Base-by-base conservation (phyloP, 2,888 invertebrate genomes). In the Trisateles emortualis region DNA sequence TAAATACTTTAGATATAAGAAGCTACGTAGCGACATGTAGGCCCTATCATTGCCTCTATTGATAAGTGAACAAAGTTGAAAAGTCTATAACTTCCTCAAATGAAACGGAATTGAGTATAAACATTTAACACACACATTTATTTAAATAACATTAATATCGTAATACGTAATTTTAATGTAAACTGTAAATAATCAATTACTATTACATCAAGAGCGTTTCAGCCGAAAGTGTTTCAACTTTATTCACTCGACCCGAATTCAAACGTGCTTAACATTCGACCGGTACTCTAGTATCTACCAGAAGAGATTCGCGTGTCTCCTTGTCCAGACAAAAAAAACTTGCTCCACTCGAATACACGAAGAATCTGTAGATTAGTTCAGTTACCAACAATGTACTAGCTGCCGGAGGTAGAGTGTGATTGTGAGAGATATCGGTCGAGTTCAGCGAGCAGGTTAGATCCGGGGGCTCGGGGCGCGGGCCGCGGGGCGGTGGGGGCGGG, bases 1-100 rank as follows among this genome's bases (percentile, higher is more conserved):
- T 26, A 9, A 44, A 35, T 14, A 1, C 9, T 29, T 9, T 17
- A 33, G 5, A n/a, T 51, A 40, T 41, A 26, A 53, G 68, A 68
- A 73, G 68, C 72, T 71, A 72, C 74, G 66, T 72, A 73, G 68
- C 38, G 29, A 17, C 56, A 50, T 52, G 41, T 46, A 35, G 51
- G 58, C 72, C 51, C 49, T 58, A 52, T 44, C 53, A 52, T 56
- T 43, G 22, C 40, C 43, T 51, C 49, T 29, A 60, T 47, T 29
- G 64, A 43, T 32, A 55, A 56, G 56, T 68, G 64, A 67, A 70
- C 17, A 45, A 62, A 70, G 59, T 59, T 62, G 67, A 70, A 62
- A 57, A 55, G 45, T 55, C 14, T 50, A 29, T 16, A 50, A 53
- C 40, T 39, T 55, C 51, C 29, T 26, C 26, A 26, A 24, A 33